Evolutionary conservation across 1,140 invertebrate genomes (phyloP).

Genomic region (Psilanteris sp.): DNA sequence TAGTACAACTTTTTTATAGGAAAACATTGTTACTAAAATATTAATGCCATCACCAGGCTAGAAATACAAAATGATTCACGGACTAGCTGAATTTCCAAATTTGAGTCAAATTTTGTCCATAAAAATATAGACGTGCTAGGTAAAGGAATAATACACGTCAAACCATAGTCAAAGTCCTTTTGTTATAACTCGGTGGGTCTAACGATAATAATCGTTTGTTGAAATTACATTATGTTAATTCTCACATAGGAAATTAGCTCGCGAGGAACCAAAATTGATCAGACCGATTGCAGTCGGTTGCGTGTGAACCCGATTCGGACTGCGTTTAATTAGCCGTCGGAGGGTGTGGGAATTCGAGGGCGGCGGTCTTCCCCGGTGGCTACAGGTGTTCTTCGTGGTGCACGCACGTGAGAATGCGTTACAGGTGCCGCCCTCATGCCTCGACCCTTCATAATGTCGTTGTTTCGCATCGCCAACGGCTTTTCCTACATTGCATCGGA

Average conservation of each 20-base stretch:
- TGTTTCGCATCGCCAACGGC: conserved; percentile 69
- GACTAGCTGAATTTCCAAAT: no score
- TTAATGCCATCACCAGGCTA: no score
- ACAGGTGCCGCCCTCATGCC: conserved; percentile 70
- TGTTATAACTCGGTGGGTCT: no score
- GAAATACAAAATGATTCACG: no score
- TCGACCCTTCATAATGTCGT: conserved; percentile 65
- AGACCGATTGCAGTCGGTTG: conserved; percentile 36
- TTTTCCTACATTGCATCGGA: conserved; percentile 33
- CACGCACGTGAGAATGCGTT: conserved; percentile 75
- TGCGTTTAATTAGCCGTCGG: conserved; percentile 48
- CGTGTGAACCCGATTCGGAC: conserved; percentile 49
- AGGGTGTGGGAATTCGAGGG: conserved; percentile 70
- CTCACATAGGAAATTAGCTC: conserved; percentile 14
- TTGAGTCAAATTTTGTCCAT: no score
- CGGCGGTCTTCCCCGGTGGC: conserved; percentile 51
- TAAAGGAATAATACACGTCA: no score
- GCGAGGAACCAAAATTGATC: conserved; percentile 23
- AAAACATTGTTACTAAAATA: no score
- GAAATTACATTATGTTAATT: conserved; percentile 14
- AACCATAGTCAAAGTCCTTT: no score
- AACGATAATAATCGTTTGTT: conserved; percentile 5
- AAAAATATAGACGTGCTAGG: no score
- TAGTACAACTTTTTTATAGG: no score
- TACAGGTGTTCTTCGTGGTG: conserved; percentile 73